phyloP scores from a whole-genome alignment of 2,113 vertebrate genomes.

The Misgurnus mizolepis region DNA sequence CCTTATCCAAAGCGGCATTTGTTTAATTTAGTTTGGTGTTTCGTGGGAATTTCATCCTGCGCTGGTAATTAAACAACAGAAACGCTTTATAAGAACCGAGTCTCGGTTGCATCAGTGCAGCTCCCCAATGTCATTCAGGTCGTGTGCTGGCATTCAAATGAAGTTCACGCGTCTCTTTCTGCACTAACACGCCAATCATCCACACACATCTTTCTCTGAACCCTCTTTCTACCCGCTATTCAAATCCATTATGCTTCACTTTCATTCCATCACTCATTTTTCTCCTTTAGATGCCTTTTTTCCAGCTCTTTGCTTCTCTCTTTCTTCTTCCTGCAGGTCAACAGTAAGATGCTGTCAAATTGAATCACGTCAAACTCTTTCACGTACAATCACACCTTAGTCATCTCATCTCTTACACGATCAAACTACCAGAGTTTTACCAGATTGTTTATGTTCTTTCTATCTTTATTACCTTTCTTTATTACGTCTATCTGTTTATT shows the following conservation, averaged over 20 bases:
- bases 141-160: conserved; percentile 37
- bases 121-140: background rate
- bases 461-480: conserved; percentile 19
- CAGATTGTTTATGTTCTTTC: conserved; percentile 18
- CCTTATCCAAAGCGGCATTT: conserved; percentile 1
- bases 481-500: background rate
- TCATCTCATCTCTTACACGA: conserved; percentile 38
- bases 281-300: background rate
- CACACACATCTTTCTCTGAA: background rate
- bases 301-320: background rate
- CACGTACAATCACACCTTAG: conserved; percentile 9
- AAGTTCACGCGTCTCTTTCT: conserved; percentile 17
- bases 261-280: conserved; percentile 5
- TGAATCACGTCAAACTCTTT: conserved; percentile 33
- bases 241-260: conserved; percentile 8
- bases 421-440: conserved; percentile 7
- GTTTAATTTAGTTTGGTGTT: background rate
- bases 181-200: conserved; percentile 6
- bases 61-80: no score
- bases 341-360: conserved; percentile 32
- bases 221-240: conserved; percentile 1
- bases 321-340: conserved; percentile 29
- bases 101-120: background rate
- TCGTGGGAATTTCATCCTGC: background rate
- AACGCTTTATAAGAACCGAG: background rate